These are phyloP conservation scores for Corapipo altera DNA, from an alignment of 2,113 vertebrate species.

Conservation along the genomic window DNA sequence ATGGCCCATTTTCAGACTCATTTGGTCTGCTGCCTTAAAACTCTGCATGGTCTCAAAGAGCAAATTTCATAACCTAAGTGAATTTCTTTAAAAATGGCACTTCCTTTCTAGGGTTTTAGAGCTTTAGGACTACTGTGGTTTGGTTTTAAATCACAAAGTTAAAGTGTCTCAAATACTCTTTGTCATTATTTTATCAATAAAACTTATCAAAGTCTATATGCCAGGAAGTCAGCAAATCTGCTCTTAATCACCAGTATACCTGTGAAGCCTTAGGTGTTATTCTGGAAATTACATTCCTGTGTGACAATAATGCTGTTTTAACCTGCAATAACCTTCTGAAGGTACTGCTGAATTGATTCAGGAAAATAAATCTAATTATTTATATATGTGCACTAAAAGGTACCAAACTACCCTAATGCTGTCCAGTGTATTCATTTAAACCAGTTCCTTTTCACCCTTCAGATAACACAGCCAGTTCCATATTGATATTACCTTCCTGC, in stretches of 20 bases:
- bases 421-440: neutral
- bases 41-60: neutral
- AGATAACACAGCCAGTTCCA: neutral
- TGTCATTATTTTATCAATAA: neutral
- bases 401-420: neutral
- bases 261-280: neutral
- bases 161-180: neutral
- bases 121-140: neutral
- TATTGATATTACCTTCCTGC: neutral
- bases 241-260: neutral
- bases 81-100: neutral
- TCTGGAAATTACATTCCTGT: neutral
- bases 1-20: neutral
- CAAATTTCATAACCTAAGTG: neutral
- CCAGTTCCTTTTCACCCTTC: neutral
- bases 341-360: neutral
- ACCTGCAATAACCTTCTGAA: neutral
- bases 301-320: neutral
- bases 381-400: neutral
- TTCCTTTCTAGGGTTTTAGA: neutral
- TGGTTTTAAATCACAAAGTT: neutral
- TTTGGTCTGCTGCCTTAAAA: neutral
- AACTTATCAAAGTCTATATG: neutral
- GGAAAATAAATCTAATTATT: neutral
- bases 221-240: neutral